Conservation (phyloP, 2,888 invertebrate species). For the Hemistola chrysoprasaria region DNA sequence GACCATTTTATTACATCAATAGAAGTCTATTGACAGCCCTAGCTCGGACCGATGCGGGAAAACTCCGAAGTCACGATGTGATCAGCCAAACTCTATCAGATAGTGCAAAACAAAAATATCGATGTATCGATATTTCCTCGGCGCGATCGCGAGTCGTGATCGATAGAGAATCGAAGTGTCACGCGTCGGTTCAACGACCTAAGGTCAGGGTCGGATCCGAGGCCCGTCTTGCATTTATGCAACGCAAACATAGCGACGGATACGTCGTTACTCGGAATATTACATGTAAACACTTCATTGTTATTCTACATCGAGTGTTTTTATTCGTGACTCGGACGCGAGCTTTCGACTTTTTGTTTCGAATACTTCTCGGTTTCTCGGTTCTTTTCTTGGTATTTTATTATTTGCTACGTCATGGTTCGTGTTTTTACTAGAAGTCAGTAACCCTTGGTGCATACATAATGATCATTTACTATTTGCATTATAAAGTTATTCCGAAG, state of each 20-base stretch:
- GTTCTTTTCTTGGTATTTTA: constrained; percentile 22
- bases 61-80: constrained; percentile 59
- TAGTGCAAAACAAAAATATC: constrained; percentile 67
- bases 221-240: constrained; percentile 63
- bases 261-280: constrained; percentile 72
- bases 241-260: constrained; percentile 55
- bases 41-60: constrained; percentile 45
- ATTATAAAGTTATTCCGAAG: too few relatives aligned
- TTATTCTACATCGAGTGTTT: constrained; percentile 59
- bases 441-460: constrained; percentile 2
- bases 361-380: constrained; percentile 22
- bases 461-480: too few relatives aligned
- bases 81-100: constrained; percentile 57
- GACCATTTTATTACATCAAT: too few relatives aligned
- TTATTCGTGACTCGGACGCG: constrained; percentile 48
- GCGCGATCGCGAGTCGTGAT: constrained; percentile 73
- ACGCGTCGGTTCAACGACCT: constrained; percentile 74
- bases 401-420: constrained; percentile 28
- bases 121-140: constrained; percentile 62
- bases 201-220: constrained; percentile 73
- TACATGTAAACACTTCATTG: constrained; percentile 68
- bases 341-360: constrained; percentile 36
- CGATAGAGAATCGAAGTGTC: constrained; percentile 81
- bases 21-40: constrained; percentile 7
- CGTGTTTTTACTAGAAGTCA: constrained; percentile 5